Conservation (phyloP, 2,888 invertebrate species). For the Odontomyia ornata region DNA sequence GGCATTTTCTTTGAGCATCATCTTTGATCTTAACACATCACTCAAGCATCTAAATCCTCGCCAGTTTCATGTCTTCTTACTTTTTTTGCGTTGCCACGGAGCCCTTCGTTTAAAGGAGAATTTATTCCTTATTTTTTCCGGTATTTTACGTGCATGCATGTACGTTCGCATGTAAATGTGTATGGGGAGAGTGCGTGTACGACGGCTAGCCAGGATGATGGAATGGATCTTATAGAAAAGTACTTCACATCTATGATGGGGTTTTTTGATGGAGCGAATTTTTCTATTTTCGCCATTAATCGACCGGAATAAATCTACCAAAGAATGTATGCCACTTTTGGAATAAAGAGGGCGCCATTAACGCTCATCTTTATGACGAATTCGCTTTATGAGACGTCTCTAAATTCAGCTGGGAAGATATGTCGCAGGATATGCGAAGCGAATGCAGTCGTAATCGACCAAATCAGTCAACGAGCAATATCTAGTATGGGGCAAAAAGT, state of each 20-base stretch:
- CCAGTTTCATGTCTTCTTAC: background rate
- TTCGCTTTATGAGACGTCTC: constrained; percentile 42
- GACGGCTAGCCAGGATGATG: background rate
- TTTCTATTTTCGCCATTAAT: constrained; percentile 46
- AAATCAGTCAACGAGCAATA: too few relatives aligned
- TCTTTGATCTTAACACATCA: constrained; percentile 40
- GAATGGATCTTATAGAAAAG: constrained; percentile 1
- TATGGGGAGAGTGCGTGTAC: background rate
- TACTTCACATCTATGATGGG: background rate
- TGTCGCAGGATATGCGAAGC: background rate
- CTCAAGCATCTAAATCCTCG: constrained; percentile 8
- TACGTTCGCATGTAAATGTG: background rate
- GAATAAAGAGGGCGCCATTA: constrained; percentile 44
- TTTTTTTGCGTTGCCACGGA: background rate
- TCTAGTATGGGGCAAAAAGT: too few relatives aligned
- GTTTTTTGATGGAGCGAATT: constrained; percentile 33
- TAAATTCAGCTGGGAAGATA: background rate
- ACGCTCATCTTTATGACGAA: constrained; percentile 45
- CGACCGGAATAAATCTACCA: constrained; percentile 44
- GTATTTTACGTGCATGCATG: constrained; percentile 9
- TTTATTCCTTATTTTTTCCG: constrained; percentile 37
- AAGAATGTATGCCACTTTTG: constrained; percentile 15
- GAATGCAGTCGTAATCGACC: background rate
- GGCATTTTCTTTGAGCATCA: constrained; percentile 38
- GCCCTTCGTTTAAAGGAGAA: constrained; percentile 11